A percentile compares a stretch with the other conserved stretches of the same genome.
Conservation (phyloP, 2,888 invertebrate species). For the Oeneis ivallda region DNA sequence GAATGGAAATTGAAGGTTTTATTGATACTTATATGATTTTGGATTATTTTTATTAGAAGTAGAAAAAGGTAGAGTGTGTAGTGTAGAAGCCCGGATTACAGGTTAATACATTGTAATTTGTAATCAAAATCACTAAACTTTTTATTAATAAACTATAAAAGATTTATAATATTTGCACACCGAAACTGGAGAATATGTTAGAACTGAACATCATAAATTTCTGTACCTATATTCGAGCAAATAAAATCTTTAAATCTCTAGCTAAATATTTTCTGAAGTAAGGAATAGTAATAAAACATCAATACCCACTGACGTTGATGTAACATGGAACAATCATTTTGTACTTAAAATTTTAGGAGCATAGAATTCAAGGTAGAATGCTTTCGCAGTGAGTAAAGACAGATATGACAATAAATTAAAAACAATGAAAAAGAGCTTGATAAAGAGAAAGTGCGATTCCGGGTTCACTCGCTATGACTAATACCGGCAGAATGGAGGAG, state of each 20-base stretch:
- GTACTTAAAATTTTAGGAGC: not conserved
- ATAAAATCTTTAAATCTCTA: too few species aligned
- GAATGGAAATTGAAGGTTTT: not conserved
- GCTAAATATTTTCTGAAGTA: too few species aligned
- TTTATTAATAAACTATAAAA: too few species aligned
- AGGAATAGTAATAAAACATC: not conserved
- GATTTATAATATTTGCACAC: too few species aligned
- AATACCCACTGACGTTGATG: not conserved
- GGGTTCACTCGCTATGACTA: constrained; percentile 76
- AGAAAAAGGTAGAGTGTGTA: too few species aligned
- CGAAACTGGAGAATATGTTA: too few species aligned
- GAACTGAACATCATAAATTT: too few species aligned
- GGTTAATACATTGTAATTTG: too few species aligned
- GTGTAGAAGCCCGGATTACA: too few species aligned
- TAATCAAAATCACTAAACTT: too few species aligned
- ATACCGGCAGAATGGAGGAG: constrained; percentile 71
- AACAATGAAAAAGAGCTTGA: constrained; percentile 16
- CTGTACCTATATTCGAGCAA: too few species aligned
- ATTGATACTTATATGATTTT: not conserved
- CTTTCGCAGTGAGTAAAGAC: not conserved
- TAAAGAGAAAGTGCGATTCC: constrained; percentile 60
- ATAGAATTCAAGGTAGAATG: not conserved
- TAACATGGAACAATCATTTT: not conserved
- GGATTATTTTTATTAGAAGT: not conserved
- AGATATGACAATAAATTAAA: constrained; percentile 9